Evolutionary conservation across 2,888 invertebrate species (phyloP).

Genomic region (Andrena fulva): DNA sequence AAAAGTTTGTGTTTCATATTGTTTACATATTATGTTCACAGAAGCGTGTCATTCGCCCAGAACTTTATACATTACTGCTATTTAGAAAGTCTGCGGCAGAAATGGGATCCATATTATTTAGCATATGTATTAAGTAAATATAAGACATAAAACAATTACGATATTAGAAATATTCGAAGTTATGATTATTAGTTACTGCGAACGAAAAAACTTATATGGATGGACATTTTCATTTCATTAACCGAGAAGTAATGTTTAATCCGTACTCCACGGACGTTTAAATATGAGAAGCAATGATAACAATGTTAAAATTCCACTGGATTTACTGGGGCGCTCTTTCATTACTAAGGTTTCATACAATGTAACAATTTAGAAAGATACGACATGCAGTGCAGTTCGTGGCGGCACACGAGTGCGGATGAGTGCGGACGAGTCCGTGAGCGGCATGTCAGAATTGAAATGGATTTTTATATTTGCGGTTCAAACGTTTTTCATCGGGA

Average conservation of each 20-base stretch:
- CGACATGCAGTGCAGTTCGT: slow-evolving; percentile 7
- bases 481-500: slow-evolving; percentile 45
- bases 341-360: slow-evolving; percentile 40
- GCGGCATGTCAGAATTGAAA: slow-evolving; percentile 46
- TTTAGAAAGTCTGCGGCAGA: neutral
- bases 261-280: neutral
- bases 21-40: slow-evolving; percentile 35
- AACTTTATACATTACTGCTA: neutral
- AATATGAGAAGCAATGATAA: neutral
- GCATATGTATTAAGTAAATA: neutral
- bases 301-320: neutral
- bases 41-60: slow-evolving; percentile 5
- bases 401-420: neutral
- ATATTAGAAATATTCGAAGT: neutral
- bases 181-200: neutral
- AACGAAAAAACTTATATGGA: neutral
- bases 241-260: neutral
- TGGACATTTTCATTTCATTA: neutral
- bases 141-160: neutral
- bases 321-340: neutral
- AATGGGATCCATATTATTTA: neutral
- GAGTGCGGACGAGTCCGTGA: too few species aligned
- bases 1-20: slow-evolving; percentile 47
- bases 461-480: slow-evolving; percentile 46
- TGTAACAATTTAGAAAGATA: slow-evolving; percentile 22